A percentile compares a stretch with the other conserved stretches of the same genome.
Evolutionary conservation across 2,888 invertebrate species (phyloP).

Genomic region (Ormyrus labotus): DNA sequence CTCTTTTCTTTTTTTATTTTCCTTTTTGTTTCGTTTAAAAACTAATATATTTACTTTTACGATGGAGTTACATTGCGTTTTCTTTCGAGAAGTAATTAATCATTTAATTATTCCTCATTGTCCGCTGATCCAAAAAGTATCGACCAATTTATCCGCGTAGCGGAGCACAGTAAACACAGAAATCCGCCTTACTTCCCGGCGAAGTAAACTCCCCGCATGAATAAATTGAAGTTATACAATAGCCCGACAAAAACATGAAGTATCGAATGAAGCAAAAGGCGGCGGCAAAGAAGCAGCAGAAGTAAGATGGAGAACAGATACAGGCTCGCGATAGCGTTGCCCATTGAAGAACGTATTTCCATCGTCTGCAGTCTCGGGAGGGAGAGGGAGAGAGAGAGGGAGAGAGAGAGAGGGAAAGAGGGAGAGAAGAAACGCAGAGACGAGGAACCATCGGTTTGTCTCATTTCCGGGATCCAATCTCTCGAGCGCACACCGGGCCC

Average conservation of each 20-base stretch:
- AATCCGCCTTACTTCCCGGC: neutral
- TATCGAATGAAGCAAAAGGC: conserved; percentile 1
- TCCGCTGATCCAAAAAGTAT: no score
- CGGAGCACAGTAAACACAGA: neutral
- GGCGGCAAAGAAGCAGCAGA: conserved; percentile 24
- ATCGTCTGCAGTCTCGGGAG: conserved; percentile 53
- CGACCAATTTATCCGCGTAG: neutral
- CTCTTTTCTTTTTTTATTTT: no score
- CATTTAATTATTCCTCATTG: no score
- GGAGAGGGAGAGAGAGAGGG: neutral
- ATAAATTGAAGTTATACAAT: conserved; percentile 20
- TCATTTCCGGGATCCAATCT: conserved; percentile 74
- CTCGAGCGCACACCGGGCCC: conserved; percentile 54
- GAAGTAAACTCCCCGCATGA: neutral
- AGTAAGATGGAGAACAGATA: conserved; percentile 62
- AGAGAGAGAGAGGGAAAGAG: conserved; percentile 12
- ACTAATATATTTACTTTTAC: no score
- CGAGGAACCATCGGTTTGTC: conserved; percentile 71
- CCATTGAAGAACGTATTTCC: conserved; percentile 69
- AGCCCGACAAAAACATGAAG: neutral
- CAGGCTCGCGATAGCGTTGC: conserved; percentile 68
- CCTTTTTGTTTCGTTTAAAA: neutral
- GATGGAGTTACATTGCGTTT: no score
- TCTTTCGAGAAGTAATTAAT: no score
- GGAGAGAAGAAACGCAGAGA: conserved; percentile 53